phyloP scores from a whole-genome alignment of 2,888 invertebrate genomes.

The Protonemura montana region DNA sequence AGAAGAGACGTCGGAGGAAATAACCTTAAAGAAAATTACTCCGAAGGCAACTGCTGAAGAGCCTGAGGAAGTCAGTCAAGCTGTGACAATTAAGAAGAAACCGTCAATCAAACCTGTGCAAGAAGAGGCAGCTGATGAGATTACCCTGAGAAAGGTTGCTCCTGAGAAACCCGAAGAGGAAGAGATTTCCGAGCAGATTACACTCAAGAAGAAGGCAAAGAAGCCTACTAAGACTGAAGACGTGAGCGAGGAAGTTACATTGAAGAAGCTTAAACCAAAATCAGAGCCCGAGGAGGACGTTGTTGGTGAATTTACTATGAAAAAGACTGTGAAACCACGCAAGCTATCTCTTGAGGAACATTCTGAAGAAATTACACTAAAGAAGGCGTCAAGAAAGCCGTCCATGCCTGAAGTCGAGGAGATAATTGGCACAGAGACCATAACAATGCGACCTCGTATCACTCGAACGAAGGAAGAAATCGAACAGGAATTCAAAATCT shows the following conservation, averaged over 20 bases:
- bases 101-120: constrained; percentile 49
- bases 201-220: constrained; percentile 63
- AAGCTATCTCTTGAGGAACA: constrained; percentile 50
- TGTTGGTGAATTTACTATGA: constrained; percentile 55
- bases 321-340: constrained; percentile 47
- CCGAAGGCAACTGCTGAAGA: constrained; percentile 55
- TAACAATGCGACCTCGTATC: constrained; percentile 78
- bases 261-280: constrained; percentile 75
- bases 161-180: constrained; percentile 55
- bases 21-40: constrained; percentile 55
- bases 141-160: constrained; percentile 78
- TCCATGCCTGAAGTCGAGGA: constrained; percentile 73
- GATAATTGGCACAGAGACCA: constrained; percentile 77
- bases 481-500: constrained; percentile 89
- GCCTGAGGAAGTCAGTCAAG: constrained; percentile 50
- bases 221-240: constrained; percentile 60
- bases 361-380: constrained; percentile 74
- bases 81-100: constrained; percentile 51
- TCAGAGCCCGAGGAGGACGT: constrained; percentile 52
- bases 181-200: constrained; percentile 61
- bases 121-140: constrained; percentile 63
- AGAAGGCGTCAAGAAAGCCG: constrained; percentile 74
- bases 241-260: constrained; percentile 72
- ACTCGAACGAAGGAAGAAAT: constrained; percentile 85
- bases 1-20: constrained; percentile 56